These are phyloP conservation scores for Epinotia bilunana DNA, from an alignment of 2,888 invertebrate genomes.

Conservation along the genomic window DNA sequence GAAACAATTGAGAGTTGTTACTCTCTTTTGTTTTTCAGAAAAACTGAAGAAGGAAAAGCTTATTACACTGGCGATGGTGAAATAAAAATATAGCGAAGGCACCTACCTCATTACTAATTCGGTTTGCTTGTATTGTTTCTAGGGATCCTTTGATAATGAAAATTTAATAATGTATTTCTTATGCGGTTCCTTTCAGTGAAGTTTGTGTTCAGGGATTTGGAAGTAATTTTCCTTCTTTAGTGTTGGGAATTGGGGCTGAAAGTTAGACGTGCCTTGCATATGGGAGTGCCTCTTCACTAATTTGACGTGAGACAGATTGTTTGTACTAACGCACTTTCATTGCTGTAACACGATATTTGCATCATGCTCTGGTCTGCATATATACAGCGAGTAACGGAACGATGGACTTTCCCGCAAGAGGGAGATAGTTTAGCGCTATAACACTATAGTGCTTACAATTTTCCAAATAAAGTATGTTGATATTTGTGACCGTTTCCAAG, in stretches of 20 bases:
- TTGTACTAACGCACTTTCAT: not conserved
- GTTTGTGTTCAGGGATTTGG: slow-evolving; percentile 33
- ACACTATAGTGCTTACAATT: too few species aligned
- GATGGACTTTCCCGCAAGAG: too few species aligned
- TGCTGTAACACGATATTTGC: too few species aligned
- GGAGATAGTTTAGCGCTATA: too few species aligned
- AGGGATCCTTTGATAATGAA: slow-evolving; percentile 49
- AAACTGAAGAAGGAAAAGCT: slow-evolving; percentile 45
- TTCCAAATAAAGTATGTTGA: too few species aligned
- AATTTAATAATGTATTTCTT: slow-evolving; percentile 40
- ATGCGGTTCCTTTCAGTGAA: slow-evolving; percentile 31
- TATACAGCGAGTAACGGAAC: too few species aligned
- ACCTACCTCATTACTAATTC: slow-evolving; percentile 71
- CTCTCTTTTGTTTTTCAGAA: not conserved
- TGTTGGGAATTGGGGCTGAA: slow-evolving; percentile 17
- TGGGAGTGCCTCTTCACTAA: slow-evolving; percentile 1
- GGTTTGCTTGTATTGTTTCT: slow-evolving; percentile 62
- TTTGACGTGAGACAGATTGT: not conserved
- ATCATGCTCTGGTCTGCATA: too few species aligned
- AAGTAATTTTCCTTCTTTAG: slow-evolving; percentile 12
- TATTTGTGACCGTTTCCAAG: too few species aligned
- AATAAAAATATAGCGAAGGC: slow-evolving; percentile 67
- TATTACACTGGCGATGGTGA: slow-evolving; percentile 67
- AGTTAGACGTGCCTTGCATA: slow-evolving; percentile 8
- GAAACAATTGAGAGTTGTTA: not conserved